Conservation (phyloP, 2,113 vertebrate species). For the Podocnemis expansa region DNA sequence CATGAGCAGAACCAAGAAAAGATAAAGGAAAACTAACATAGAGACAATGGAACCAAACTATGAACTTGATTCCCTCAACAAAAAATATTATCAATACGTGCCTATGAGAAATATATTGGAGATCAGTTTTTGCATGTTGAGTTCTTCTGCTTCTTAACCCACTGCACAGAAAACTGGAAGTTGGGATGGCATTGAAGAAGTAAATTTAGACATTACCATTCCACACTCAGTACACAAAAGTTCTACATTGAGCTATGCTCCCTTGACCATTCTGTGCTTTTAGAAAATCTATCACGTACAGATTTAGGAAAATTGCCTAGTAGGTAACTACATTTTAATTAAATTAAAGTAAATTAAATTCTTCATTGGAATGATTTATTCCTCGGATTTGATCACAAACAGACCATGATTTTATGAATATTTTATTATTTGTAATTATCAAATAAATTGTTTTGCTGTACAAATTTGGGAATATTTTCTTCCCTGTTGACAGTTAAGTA, state of each 20-base stretch:
- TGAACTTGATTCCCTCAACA: background rate
- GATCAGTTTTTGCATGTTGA: background rate
- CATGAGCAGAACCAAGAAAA: background rate
- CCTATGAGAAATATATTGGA: background rate
- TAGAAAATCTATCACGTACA: slow-evolving; percentile 51
- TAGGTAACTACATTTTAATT: background rate
- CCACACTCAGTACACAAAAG: slow-evolving; percentile 43
- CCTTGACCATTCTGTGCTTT: slow-evolving; percentile 38
- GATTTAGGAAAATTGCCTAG: background rate
- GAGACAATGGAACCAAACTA: background rate
- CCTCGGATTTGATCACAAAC: background rate
- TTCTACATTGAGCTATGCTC: slow-evolving; percentile 43
- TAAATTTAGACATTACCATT: slow-evolving; percentile 54
- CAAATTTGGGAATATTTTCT: background rate
- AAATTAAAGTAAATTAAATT: background rate
- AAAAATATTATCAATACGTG: background rate
- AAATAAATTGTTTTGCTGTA: background rate
- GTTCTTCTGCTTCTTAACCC: background rate
- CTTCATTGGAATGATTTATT: background rate
- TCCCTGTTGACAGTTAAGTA: background rate
- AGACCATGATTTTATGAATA: fast-evolving
- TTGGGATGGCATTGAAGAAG: background rate
- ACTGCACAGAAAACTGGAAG: background rate
- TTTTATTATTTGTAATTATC: background rate
- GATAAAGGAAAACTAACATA: background rate